Percentiles rank a stretch among this genome's conserved stretches.
These are phyloP conservation scores for Amphilophus citrinellus DNA, from an alignment of 2,113 vertebrate genomes.

Conservation along the genomic window DNA sequence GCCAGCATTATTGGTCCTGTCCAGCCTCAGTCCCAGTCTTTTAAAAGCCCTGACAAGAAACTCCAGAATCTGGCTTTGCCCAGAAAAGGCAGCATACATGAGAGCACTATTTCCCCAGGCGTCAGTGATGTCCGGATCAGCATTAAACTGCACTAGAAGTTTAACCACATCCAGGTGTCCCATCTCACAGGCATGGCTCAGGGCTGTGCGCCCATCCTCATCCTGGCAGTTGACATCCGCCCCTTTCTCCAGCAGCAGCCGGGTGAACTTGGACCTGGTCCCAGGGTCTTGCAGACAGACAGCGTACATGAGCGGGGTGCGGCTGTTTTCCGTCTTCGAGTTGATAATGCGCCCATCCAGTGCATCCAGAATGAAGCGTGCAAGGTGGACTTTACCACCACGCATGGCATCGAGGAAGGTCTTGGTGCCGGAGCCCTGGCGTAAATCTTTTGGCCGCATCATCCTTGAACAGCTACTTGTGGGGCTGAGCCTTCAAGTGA, in stretches of 20 bases:
- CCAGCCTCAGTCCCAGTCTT: constrained; percentile 86
- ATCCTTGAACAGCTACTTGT: constrained; percentile 68
- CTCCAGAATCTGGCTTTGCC: constrained; percentile 87
- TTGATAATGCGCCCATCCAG: constrained; percentile 90
- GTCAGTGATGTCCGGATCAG: constrained; percentile 87
- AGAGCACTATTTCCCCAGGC: constrained; percentile 88
- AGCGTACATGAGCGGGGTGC: constrained; percentile 89
- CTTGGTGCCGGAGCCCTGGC: constrained; percentile 89
- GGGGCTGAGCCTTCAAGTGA: constrained; percentile 19
- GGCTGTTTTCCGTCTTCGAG: constrained; percentile 87
- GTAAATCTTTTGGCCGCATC: constrained; percentile 90
- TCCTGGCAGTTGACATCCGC: constrained; percentile 89
- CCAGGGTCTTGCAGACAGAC: constrained; percentile 84
- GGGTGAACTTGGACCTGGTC: constrained; percentile 84
- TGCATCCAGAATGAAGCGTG: constrained; percentile 91
- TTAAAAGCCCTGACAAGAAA: constrained; percentile 91
- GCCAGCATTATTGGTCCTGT: constrained; percentile 85
- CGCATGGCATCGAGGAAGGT: constrained; percentile 92
- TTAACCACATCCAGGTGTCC: constrained; percentile 88
- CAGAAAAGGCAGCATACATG: constrained; percentile 89
- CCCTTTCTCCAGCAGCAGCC: constrained; percentile 88
- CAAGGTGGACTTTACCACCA: constrained; percentile 89
- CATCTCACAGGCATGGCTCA: constrained; percentile 89
- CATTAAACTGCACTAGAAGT: constrained; percentile 90
- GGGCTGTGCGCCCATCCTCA: constrained; percentile 86